Evolutionary conservation across 1,140 invertebrate genomes (phyloP).

Genomic region (Nymphalis io): DNA sequence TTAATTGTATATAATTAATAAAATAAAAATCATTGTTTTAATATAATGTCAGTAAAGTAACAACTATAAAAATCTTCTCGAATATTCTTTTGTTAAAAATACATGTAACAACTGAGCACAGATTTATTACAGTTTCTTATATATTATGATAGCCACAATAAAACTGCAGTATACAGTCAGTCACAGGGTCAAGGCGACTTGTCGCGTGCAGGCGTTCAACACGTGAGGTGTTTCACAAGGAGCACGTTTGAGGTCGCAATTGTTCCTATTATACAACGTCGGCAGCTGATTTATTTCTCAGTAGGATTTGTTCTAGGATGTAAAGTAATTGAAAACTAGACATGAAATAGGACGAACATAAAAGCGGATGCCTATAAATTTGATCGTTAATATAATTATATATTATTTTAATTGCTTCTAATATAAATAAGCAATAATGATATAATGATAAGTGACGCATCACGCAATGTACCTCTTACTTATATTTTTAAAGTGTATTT

Average conservation of each 20-base stretch:
- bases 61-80: too few relatives aligned
- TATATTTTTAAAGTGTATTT: too few relatives aligned
- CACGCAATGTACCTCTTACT: not conserved
- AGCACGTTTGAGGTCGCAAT: conserved; percentile 17
- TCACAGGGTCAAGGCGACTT: conserved; percentile 27
- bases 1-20: too few relatives aligned
- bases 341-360: not conserved
- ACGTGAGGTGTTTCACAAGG: conserved; percentile 37
- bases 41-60: too few relatives aligned
- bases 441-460: too few relatives aligned
- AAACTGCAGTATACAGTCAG: not conserved
- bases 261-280: conserved; percentile 24
- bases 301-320: conserved; percentile 25
- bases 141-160: too few relatives aligned
- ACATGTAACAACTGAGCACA: too few relatives aligned
- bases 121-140: too few relatives aligned
- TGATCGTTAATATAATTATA: not conserved
- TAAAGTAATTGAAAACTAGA: not conserved
- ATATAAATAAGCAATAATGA: too few relatives aligned
- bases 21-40: too few relatives aligned
- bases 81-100: too few relatives aligned
- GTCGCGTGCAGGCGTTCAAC: conserved; percentile 19
- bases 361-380: not conserved
- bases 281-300: not conserved
- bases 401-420: not conserved